phyloP scores from a whole-genome alignment of 2,888 invertebrate genomes.

The Parnassius apollo region DNA sequence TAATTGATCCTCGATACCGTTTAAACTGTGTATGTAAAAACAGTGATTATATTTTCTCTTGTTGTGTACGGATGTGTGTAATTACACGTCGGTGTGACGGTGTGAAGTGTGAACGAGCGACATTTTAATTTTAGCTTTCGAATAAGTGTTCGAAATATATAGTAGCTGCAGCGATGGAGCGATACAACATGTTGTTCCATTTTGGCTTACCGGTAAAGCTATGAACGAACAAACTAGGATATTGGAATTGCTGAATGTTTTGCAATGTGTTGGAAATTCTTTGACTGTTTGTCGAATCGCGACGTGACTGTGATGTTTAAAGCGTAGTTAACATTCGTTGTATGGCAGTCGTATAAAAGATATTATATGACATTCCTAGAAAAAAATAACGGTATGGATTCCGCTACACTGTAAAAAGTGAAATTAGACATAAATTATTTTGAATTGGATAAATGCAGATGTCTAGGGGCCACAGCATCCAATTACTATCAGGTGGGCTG shows the following conservation, averaged over 20 bases:
- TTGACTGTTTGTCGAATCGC: constrained; percentile 32
- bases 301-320: constrained; percentile 31
- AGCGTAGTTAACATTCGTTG: not conserved
- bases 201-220: constrained; percentile 39
- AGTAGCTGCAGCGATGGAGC: constrained; percentile 37
- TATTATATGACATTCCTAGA: no score
- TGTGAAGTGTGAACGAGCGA: constrained; percentile 31
- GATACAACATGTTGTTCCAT: constrained; percentile 38
- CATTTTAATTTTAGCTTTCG: constrained; percentile 31
- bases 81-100: constrained; percentile 40
- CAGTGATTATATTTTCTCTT: no score
- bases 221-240: constrained; percentile 42
- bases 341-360: no score
- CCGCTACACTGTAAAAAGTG: no score
- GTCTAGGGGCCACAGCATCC: no score
- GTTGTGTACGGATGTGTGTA: constrained; percentile 36
- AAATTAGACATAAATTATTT: no score
- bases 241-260: constrained; percentile 35
- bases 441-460: no score
- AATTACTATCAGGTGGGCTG: no score
- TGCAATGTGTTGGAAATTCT: constrained; percentile 32
- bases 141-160: not conserved
- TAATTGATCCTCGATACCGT: constrained; percentile 37
- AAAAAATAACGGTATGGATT: no score
- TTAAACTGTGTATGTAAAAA: constrained; percentile 35